A percentile compares a stretch with the other conserved stretches of the same genome.
phyloP scores from a whole-genome alignment of 2,888 invertebrate genomes.

The Drosophila atripex region DNA sequence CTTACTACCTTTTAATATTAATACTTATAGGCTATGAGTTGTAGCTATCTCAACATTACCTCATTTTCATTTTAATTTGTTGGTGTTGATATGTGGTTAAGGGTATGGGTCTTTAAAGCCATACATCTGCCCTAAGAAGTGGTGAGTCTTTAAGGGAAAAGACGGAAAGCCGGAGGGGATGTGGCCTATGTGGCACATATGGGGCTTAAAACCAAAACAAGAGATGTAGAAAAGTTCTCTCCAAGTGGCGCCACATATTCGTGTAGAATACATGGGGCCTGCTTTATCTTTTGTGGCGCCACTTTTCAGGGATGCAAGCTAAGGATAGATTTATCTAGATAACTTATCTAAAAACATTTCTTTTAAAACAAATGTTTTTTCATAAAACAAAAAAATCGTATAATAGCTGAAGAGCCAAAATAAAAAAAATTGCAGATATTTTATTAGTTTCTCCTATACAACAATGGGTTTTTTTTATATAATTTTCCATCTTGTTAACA shows the following conservation, averaged over 20 bases:
- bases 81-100: background rate
- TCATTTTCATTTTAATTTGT: background rate
- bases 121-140: background rate
- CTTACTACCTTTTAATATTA: background rate
- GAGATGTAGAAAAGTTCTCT: background rate
- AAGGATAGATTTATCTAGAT: background rate
- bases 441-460: background rate
- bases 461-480: background rate
- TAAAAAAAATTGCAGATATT: too few relatives aligned
- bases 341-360: too few relatives aligned
- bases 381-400: background rate
- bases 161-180: background rate
- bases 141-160: background rate
- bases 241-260: slow-evolving; percentile 9
- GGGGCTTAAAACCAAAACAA: background rate
- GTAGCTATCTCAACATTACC: background rate
- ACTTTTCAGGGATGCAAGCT: background rate
- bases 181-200: background rate
- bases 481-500: background rate
- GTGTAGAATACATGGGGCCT: slow-evolving; percentile 2
- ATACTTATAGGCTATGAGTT: background rate
- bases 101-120: background rate
- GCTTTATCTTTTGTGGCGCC: background rate
- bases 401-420: background rate
- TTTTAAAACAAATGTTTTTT: background rate